Conservation (phyloP, 2,888 invertebrate species). For the Rhagonycha lutea region DNA sequence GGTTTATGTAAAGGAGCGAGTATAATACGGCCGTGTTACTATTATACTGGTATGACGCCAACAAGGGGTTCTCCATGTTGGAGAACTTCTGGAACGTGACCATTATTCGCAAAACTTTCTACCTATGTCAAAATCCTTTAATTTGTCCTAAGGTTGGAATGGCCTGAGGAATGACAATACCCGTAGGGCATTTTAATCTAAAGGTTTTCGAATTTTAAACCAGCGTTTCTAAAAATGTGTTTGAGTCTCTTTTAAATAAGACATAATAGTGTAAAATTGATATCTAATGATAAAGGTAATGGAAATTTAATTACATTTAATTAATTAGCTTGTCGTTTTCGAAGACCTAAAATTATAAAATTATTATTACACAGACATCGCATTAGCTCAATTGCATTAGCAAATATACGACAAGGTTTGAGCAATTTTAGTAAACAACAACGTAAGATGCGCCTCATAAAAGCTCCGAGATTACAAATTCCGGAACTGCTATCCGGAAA, state of each 20-base stretch:
- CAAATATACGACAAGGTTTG: conserved; percentile 30
- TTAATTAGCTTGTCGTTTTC: not conserved
- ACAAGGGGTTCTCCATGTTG: not conserved
- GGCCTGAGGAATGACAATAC: not conserved
- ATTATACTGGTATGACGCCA: not conserved
- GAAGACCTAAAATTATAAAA: not conserved
- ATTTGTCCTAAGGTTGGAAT: not conserved
- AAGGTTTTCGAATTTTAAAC: not conserved
- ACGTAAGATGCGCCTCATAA: conserved; percentile 32
- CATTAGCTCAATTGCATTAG: conserved; percentile 32
- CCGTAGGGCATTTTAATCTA: not conserved
- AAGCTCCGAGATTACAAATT: conserved; percentile 32
- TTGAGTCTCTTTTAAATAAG: not conserved
- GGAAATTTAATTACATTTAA: not conserved
- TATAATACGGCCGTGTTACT: not conserved
- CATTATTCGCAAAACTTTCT: not conserved
- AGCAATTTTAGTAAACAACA: conserved; percentile 18
- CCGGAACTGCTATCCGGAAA: conserved; percentile 31
- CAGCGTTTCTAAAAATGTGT: not conserved
- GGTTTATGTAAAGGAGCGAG: not conserved
- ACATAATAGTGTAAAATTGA: not conserved
- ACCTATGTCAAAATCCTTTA: not conserved
- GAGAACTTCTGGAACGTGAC: not conserved
- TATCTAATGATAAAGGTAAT: not conserved
- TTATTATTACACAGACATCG: not conserved